phyloP scores from a whole-genome alignment of 2,113 vertebrate genomes.

The Dipodomys merriami region DNA sequence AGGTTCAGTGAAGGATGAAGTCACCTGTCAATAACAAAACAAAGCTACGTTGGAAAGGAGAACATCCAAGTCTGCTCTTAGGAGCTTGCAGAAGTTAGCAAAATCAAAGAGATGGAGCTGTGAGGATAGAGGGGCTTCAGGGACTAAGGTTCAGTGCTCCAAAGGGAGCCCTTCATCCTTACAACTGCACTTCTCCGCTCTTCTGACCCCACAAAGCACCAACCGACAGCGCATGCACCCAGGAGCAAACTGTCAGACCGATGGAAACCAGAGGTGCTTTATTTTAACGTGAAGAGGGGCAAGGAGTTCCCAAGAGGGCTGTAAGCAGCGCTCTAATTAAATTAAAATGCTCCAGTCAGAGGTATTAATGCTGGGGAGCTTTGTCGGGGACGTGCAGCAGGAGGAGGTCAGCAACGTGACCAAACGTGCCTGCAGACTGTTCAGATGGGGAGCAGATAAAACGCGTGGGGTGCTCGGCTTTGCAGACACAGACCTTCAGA shows the following conservation, averaged over 20 bases:
- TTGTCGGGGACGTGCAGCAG: background rate
- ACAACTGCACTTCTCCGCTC: background rate
- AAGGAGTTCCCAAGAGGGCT: constrained; percentile 58
- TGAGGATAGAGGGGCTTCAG: background rate
- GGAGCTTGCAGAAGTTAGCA: background rate
- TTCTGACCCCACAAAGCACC: background rate
- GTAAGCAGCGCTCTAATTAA: constrained; percentile 75
- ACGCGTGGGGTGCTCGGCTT: constrained; percentile 21
- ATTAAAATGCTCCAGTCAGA: constrained; percentile 71
- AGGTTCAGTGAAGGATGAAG: background rate
- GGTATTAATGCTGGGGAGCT: constrained; percentile 61
- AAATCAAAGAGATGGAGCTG: too few species aligned
- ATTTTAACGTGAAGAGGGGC: background rate
- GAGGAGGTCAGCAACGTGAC: constrained; percentile 54
- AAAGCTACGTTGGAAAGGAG: background rate
- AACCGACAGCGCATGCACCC: background rate
- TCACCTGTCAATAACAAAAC: background rate
- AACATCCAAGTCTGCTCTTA: background rate
- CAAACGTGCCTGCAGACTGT: background rate
- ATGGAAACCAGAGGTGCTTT: constrained; percentile 63
- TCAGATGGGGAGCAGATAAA: constrained; percentile 35
- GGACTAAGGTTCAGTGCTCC: background rate
- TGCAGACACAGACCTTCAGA: constrained; percentile 41
- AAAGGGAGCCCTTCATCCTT: background rate
- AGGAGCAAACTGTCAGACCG: background rate